Percentiles rank a stretch among this genome's conserved stretches.
Evolutionary conservation across 2,113 vertebrate genomes (phyloP).

Genomic region (Cettia cetti): DNA sequence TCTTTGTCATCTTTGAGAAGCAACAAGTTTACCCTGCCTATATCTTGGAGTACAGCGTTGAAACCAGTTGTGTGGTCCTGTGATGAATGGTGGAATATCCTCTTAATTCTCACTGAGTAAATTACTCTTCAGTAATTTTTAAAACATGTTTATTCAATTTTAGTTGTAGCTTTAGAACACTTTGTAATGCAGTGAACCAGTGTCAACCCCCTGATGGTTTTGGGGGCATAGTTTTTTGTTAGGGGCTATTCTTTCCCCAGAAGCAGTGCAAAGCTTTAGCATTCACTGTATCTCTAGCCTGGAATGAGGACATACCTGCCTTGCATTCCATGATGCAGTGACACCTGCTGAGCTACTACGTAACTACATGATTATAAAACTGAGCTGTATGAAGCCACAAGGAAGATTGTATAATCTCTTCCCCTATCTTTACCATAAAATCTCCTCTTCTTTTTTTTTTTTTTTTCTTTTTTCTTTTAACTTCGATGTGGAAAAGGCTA

Average conservation of each 20-base stretch:
- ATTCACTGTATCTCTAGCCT: neutral
- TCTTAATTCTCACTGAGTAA: neutral
- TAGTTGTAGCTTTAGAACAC: neutral
- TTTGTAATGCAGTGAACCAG: neutral
- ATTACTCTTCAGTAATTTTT: neutral
- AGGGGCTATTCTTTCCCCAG: neutral
- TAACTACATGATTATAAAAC: slow-evolving; percentile 23
- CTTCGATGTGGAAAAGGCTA: neutral
- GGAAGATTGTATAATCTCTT: neutral
- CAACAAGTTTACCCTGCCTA: slow-evolving; percentile 90
- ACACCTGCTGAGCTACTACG: neutral
- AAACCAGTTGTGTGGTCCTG: neutral
- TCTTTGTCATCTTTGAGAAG: slow-evolving; percentile 89
- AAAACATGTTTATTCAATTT: neutral
- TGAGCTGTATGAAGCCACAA: neutral
- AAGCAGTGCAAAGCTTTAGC: neutral
- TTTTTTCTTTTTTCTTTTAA: too few relatives aligned
- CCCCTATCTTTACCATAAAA: neutral
- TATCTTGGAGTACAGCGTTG: slow-evolving; percentile 63
- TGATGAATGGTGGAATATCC: neutral
- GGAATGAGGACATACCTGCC: neutral
- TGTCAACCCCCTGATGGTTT: neutral
- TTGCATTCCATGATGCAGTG: neutral
- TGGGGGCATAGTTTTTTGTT: neutral
- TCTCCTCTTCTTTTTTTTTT: too few relatives aligned